Evolutionary conservation across 2,113 vertebrate genomes (phyloP), one percentile per base, ranked within the genome.

Genomic region (Coptodon bakossiorum): DNA sequence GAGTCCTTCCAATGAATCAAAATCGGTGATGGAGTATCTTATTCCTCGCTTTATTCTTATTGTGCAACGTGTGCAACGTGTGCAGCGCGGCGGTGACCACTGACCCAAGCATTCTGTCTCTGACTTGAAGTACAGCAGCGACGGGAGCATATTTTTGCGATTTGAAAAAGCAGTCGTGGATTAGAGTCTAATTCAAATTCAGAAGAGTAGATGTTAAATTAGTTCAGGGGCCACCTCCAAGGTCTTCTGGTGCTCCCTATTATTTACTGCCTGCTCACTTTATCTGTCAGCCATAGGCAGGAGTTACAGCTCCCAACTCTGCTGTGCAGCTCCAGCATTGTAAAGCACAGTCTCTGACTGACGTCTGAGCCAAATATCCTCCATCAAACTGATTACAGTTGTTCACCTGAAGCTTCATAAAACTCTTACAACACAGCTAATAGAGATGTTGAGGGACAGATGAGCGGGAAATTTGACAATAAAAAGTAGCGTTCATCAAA

Each of bases 201-300:
- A 92, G 63, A 90, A 90, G 83, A 92, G 89, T 79, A 86, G 45
- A 91, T 85, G 89, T 87, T 95, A 93, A 94, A 94, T 93, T 92
- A 93, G 91, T 93, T 90, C 80, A 91, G 91, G 88, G 87, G 88
- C 91, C 91, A 92, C 89, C 88, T 92, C 91, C 95, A 95, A 95
- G 95, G 95, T 95, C 91, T 90, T 92, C 83, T 78, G 61, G 81
- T 88, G 92, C 90, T 90, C 91, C 90, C 79, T 89, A 68, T 93
- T 95, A 94, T 95, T 94, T 94, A 95, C 93, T 88, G 86, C 93
- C 90, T 84, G 86, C 84, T 89, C 93, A 90, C 91, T 95, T 95
- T 91, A 93, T 92, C 92, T 93, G 92, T 94, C 93, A 88, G 84
- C 88, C 88, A 79, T 85, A 88, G 90, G 92, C 90, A 95, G 93